Conservation (phyloP, 2,888 invertebrate genomes). For the Girardia tigrina region DNA sequence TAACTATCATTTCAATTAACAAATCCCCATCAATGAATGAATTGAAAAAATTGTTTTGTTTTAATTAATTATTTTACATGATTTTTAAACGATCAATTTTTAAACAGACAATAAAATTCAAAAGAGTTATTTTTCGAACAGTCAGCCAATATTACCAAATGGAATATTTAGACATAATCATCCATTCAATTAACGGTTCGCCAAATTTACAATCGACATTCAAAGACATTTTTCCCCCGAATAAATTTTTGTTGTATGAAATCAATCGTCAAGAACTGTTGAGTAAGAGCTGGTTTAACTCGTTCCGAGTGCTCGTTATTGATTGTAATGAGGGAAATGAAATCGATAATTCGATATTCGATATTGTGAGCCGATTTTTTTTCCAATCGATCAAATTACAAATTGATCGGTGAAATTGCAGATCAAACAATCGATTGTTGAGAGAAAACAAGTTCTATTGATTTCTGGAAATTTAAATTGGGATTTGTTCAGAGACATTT, state of each 20-base stretch:
- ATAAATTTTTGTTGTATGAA: background rate
- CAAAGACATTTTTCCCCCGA: background rate
- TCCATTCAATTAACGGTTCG: background rate
- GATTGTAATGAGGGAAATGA: background rate
- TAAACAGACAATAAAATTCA: too few species aligned
- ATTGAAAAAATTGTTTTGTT: too few species aligned
- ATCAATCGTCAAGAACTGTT: background rate
- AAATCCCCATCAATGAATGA: too few species aligned
- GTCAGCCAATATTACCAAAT: too few species aligned
- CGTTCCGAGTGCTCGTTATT: background rate
- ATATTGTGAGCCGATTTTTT: background rate
- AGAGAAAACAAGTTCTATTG: background rate
- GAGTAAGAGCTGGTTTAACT: background rate
- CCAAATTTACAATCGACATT: background rate
- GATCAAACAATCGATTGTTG: background rate
- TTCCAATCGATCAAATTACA: background rate
- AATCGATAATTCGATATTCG: background rate
- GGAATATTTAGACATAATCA: background rate
- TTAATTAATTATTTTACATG: too few species aligned
- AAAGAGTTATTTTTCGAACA: too few species aligned
- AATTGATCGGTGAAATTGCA: background rate
- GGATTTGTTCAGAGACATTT: background rate
- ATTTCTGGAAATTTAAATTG: background rate
- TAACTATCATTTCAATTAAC: too few species aligned
- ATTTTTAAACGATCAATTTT: too few species aligned